Percentiles rank a stretch among this genome's conserved stretches.
phyloP scores from a whole-genome alignment of 2,888 invertebrate species.

The Euplagia quadripunctaria region DNA sequence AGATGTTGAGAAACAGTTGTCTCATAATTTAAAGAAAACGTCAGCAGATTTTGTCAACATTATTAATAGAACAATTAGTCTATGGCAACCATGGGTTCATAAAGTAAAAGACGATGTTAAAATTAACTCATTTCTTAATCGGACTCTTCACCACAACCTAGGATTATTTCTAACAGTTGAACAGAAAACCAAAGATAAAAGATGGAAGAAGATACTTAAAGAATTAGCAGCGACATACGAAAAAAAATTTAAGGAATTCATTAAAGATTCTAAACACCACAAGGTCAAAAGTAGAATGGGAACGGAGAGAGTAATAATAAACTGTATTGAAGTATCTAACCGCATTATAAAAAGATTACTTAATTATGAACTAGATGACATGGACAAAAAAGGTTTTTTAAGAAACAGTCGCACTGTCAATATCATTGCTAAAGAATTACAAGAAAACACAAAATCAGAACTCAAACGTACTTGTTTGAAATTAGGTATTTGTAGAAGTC shows the following conservation, averaged over 20 bases:
- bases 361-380: slow-evolving; percentile 51
- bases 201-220: slow-evolving; percentile 44
- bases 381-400: slow-evolving; percentile 34
- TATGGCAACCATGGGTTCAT: slow-evolving; percentile 8
- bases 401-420: slow-evolving; percentile 14
- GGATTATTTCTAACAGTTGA: slow-evolving; percentile 58
- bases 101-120: slow-evolving; percentile 54
- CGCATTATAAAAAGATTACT: slow-evolving; percentile 55
- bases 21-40: neutral
- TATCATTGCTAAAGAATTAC: slow-evolving; percentile 49
- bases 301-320: slow-evolving; percentile 61
- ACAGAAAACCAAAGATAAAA: slow-evolving; percentile 37
- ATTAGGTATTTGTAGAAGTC: slow-evolving; percentile 56
- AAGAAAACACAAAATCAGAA: slow-evolving; percentile 53
- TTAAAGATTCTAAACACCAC: slow-evolving; percentile 54
- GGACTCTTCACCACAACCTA: slow-evolving; percentile 54
- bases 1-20: neutral
- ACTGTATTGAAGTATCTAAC: slow-evolving; percentile 63
- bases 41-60: neutral
- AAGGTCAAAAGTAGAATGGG: slow-evolving; percentile 62
- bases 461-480: slow-evolving; percentile 57
- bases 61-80: neutral
- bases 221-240: slow-evolving; percentile 52
- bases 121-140: slow-evolving; percentile 56
- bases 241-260: slow-evolving; percentile 58